Percentiles rank a stretch among this genome's conserved stretches.
These are phyloP conservation scores for Kryptolebias ocellatus DNA, from an alignment of 2,797 vertebrate species.

Conservation along the genomic window DNA sequence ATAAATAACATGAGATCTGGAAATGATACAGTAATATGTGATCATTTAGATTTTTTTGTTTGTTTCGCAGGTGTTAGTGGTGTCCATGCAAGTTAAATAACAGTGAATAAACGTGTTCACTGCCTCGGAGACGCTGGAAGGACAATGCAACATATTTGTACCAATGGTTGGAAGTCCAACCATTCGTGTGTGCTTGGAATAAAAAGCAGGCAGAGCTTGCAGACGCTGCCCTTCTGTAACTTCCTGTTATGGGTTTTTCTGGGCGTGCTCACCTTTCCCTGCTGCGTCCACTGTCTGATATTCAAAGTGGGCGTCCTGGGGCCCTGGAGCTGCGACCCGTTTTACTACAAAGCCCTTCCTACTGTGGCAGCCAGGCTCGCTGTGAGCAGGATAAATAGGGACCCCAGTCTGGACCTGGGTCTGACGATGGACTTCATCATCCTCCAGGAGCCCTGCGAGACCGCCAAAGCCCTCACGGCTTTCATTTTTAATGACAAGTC, in stretches of 20 bases:
- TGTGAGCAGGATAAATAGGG: slow-evolving; percentile 77
- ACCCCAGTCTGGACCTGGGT: slow-evolving; percentile 68
- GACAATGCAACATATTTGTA: slow-evolving; percentile 83
- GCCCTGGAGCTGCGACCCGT: slow-evolving; percentile 83
- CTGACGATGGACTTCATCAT: slow-evolving; percentile 75
- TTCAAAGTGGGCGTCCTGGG: slow-evolving; percentile 85
- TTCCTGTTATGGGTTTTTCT: slow-evolving; percentile 78
- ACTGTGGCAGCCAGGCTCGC: slow-evolving; percentile 74
- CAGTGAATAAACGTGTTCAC: slow-evolving; percentile 66
- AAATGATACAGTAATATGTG: not conserved
- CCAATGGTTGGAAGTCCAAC: slow-evolving; percentile 64
- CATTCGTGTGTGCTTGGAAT: slow-evolving; percentile 56
- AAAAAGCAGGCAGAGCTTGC: slow-evolving; percentile 56
- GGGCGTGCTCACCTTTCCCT: slow-evolving; percentile 77
- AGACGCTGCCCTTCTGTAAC: slow-evolving; percentile 62
- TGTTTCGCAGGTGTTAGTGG: slow-evolving; percentile 43
- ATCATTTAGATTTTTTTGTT: not conserved
- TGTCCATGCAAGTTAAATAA: slow-evolving; percentile 29
- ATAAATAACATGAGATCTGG: not conserved
- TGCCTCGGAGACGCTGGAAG: slow-evolving; percentile 57
- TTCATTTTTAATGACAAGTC: slow-evolving; percentile 76
- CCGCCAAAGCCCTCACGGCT: slow-evolving; percentile 81
- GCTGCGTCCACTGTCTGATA: slow-evolving; percentile 76
- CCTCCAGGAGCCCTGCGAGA: slow-evolving; percentile 80
- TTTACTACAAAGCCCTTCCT: slow-evolving; percentile 78